Conservation (phyloP, 2,888 invertebrate species). For the Aspidiotus rigidus region DNA sequence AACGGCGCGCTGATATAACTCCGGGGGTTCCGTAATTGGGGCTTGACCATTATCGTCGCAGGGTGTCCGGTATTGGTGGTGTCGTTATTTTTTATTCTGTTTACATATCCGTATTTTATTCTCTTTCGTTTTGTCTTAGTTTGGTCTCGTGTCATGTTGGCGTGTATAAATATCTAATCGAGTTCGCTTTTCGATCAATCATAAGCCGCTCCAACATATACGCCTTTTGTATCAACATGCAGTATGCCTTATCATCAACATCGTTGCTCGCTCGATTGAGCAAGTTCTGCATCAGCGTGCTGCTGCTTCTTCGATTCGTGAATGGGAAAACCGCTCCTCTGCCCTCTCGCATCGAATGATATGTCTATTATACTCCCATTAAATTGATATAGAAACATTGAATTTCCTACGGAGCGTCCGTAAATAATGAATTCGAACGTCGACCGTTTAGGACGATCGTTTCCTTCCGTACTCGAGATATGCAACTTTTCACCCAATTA, state of each 20-base stretch:
- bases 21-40: constrained; percentile 16
- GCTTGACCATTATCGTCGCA: constrained; percentile 11
- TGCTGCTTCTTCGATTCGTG: constrained; percentile 1
- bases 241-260: no score
- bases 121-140: neutral
- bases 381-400: no score
- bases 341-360: neutral
- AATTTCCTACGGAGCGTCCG: no score
- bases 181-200: constrained; percentile 7
- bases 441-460: no score
- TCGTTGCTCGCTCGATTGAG: no score
- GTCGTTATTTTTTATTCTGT: constrained; percentile 1
- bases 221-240: no score
- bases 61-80: constrained; percentile 6
- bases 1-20: constrained; percentile 3
- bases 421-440: no score
- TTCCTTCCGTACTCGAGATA: no score
- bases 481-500: neutral
- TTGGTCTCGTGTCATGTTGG: constrained; percentile 10
- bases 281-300: neutral
- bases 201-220: neutral
- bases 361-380: no score
- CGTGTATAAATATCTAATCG: constrained; percentile 3
- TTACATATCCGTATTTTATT: neutral
- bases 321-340: neutral